Conservation (phyloP, 2,113 vertebrate species). For the Mixornis gularis region DNA sequence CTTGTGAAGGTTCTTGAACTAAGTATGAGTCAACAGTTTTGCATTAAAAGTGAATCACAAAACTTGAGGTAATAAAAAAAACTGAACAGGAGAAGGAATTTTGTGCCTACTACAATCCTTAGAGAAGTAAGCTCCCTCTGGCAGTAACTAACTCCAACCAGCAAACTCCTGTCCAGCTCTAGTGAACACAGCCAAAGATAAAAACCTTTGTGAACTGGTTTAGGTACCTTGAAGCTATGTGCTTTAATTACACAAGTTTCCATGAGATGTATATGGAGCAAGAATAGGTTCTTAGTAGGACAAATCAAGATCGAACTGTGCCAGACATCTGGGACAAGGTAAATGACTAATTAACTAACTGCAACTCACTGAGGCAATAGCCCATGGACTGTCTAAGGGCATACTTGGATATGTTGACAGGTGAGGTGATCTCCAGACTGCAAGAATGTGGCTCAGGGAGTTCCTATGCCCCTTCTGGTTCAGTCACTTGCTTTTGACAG, state of each 20-base stretch:
- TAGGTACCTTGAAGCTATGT: conserved; percentile 2
- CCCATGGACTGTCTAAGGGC: background rate
- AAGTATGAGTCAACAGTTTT: background rate
- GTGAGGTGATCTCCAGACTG: background rate
- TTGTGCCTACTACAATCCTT: background rate
- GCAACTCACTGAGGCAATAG: background rate
- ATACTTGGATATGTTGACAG: background rate
- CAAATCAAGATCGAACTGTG: background rate
- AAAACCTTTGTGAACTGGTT: conserved; percentile 39
- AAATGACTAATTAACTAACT: background rate
- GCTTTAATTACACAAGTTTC: conserved; percentile 28
- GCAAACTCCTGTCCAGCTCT: conserved; percentile 19
- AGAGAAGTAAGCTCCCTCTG: background rate
- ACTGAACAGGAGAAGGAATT: background rate
- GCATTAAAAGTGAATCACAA: background rate
- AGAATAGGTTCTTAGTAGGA: conserved; percentile 29
- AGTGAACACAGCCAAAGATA: background rate
- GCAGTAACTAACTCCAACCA: conserved; percentile 18
- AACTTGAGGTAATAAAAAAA: background rate
- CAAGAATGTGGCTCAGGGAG: conserved; percentile 33
- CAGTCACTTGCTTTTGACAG: background rate
- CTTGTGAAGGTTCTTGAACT: background rate
- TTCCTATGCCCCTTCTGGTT: background rate
- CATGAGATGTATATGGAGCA: background rate
- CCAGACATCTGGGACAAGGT: conserved; percentile 10